These are phyloP conservation scores for Mandrillus leucophaeus DNA, from an alignment of 2,113 vertebrate genomes.

Conservation along the genomic window DNA sequence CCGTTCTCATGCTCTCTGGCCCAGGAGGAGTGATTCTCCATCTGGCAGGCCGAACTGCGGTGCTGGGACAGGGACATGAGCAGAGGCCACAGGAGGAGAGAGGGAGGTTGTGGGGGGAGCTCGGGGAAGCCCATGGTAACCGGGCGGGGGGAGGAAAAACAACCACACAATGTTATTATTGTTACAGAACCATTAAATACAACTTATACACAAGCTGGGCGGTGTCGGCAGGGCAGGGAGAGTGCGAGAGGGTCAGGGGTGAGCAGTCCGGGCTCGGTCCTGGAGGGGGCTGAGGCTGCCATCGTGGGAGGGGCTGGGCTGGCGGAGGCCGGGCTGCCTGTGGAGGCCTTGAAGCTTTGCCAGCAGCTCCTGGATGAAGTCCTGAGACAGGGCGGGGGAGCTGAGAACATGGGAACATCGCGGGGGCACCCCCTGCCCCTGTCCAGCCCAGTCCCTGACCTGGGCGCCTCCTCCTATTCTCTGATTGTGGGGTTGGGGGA, in stretches of 20 bases:
- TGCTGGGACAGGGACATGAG: not conserved
- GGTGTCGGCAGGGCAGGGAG: fast-evolving
- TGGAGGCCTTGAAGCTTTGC: constrained; percentile 87
- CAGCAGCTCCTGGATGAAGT: constrained; percentile 88
- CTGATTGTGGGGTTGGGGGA: no score
- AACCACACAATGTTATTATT: constrained; percentile 10
- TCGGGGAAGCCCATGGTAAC: not conserved
- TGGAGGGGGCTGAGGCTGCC: constrained; percentile 75
- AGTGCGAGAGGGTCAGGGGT: not conserved
- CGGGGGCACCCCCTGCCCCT: not conserved
- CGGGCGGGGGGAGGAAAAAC: not conserved
- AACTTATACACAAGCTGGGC: constrained; percentile 28
- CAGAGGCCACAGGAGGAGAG: not conserved
- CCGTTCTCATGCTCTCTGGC: constrained; percentile 68
- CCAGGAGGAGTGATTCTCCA: not conserved
- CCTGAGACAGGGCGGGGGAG: constrained; percentile 71
- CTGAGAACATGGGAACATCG: not conserved
- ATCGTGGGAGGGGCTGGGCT: constrained; percentile 76
- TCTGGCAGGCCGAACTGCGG: constrained; percentile 50
- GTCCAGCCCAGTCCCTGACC: not conserved
- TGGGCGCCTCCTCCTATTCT: not conserved
- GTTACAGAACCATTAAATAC: constrained; percentile 69
- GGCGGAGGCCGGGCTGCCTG: constrained; percentile 86
- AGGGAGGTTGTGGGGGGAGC: not conserved
- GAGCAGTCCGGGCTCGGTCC: not conserved